A percentile compares a stretch with the other conserved stretches of the same genome.
These are phyloP conservation scores for Stichopus horrens DNA, from an alignment of 53 echinoderm and acorn worm species.

Conservation along the genomic window DNA sequence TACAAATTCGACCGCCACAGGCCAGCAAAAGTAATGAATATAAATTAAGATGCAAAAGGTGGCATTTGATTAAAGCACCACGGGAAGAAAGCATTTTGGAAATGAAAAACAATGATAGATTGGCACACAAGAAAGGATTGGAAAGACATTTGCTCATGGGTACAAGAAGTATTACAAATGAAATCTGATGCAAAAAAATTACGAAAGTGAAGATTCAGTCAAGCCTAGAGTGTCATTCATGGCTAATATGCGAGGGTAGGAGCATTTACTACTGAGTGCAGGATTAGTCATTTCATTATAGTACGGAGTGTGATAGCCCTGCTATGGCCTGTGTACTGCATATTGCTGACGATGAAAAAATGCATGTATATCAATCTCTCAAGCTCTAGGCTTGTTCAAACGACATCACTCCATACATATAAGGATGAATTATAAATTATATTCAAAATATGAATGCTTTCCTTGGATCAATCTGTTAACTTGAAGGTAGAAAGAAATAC, in stretches of 20 bases:
- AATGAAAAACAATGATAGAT: not conserved
- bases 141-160: not conserved
- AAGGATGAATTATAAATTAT: too few species aligned
- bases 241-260: not conserved
- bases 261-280: too few species aligned
- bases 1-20: not conserved
- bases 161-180: not conserved
- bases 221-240: not conserved
- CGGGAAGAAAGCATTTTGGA: not conserved
- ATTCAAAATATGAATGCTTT: too few species aligned
- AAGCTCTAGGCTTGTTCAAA: too few species aligned
- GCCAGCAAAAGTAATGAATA: not conserved
- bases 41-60: constrained; percentile 3
- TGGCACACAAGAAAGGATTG: not conserved
- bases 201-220: not conserved
- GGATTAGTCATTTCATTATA: too few species aligned
- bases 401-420: too few species aligned
- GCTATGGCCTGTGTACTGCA: too few species aligned
- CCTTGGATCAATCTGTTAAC: too few species aligned
- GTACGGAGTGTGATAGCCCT: too few species aligned
- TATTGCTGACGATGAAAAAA: too few species aligned
- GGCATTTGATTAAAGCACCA: not conserved
- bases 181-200: not conserved
- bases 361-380: too few species aligned
- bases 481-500: too few species aligned